Base-by-base conservation (phyloP, 2,888 invertebrate genomes). In the Crioceris asparagi region DNA sequence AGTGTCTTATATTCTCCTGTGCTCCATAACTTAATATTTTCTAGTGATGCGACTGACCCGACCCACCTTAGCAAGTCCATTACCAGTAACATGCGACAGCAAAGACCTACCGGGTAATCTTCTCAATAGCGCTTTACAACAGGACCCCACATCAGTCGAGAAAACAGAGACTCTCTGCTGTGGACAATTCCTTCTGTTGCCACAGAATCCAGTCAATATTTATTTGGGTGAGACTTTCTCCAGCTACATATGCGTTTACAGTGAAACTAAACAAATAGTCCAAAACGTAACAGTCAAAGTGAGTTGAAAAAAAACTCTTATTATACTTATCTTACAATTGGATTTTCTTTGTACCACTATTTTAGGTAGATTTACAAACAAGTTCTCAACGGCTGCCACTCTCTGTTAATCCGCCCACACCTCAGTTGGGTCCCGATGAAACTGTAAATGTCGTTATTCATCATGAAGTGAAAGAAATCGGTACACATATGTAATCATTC, bases 381-480 rank as follows among this genome's bases (percentile, higher is more conserved):
- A 87, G 81, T 56, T 79, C 84, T 3, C 91, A 94, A 57, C 75
- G 86, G 46, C 80, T 94, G 53, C 77, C 83, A 35, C 67, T 97
- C 40, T 79, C 86, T 4, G 79, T 82, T 48, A 74, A 77, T 48
- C 65, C 69, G 5, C 64, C 73, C 2, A 72, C 77, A 5, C 67
- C 72, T 1, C 68, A 73, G 51, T 61, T 80, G 35, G 71, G 71
- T 52, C 81, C 90, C 1, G 85, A 88, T 53, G 80, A 84, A 57
- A 93, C 90, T 8, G 73, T 94, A 11, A 92, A 94, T 67, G 85
- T 93, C 67, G 88, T 97, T 21, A 92, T 97, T 56, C 87, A 92
- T 57, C 94, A 98, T 68, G 97, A 98, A 74, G 94, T 98, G n/a
- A 97, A 96, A 66, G 97, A 98, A 69, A 81, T 93, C 50, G 97